Evolutionary conservation across 2,888 invertebrate species (phyloP).

Genomic region (Andrena chrysosceles): DNA sequence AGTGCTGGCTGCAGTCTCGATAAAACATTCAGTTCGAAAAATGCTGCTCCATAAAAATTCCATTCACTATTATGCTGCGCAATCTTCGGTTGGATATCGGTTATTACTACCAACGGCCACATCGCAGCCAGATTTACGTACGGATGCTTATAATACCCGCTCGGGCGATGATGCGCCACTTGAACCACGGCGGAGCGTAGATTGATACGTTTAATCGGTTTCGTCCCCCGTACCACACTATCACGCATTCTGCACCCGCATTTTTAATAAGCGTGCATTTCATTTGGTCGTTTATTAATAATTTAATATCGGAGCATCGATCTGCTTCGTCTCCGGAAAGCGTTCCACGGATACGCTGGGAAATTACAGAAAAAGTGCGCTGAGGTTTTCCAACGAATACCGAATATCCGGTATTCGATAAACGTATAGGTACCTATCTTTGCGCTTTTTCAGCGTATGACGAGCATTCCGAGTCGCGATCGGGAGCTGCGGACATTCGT

Average conservation of each 20-base stretch:
- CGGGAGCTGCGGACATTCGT: too few relatives aligned
- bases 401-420: too few relatives aligned
- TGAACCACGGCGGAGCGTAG: constrained; percentile 27
- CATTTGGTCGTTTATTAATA: constrained; percentile 16
- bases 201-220: constrained; percentile 15
- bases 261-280: constrained; percentile 20
- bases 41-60: constrained; percentile 79
- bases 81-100: constrained; percentile 76
- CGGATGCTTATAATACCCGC: constrained; percentile 59
- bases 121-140: constrained; percentile 63
- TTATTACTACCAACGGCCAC: constrained; percentile 67
- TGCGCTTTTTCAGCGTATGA: too few relatives aligned
- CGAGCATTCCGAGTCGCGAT: too few relatives aligned
- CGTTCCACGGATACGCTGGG: neutral
- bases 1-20: constrained; percentile 70
- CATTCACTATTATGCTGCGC: constrained; percentile 76
- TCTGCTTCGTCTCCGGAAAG: neutral
- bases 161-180: constrained; percentile 50
- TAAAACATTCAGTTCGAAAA: constrained; percentile 80
- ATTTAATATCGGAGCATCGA: constrained; percentile 17
- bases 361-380: constrained; percentile 5
- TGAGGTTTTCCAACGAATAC: neutral
- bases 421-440: too few relatives aligned
- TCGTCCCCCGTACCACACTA: neutral
- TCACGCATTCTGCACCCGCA: neutral